Base-by-base conservation (phyloP, 2,797 vertebrate genomes). In the Morelia viridis region DNA sequence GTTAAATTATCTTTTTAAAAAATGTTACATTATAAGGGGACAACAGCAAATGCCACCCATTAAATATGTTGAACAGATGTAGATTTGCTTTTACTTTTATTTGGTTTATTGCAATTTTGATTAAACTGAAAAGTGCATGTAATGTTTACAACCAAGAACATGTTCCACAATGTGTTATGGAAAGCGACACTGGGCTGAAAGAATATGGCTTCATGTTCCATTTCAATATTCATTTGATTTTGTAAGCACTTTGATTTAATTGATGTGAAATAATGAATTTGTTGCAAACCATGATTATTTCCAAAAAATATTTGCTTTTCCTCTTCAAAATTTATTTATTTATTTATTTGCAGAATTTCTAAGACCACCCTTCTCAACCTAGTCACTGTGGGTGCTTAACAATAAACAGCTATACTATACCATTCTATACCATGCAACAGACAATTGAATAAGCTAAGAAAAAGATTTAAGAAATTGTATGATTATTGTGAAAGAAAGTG, bases 1-100 rank as follows among this genome's bases (percentile, higher is more conserved):
- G 50, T 53, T 53, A 97, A 97, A 96, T 96, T 91, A 28, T 64
- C 56, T 71, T 97, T 97, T 95, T 92, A 4, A 94, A 93, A 96
- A 0, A 9, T 94, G 95, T 94, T 93, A 93, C 95, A 96, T 96
- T 94, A 95, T 94, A 94, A 92, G 92, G 94, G 94, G 95, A 95
- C 97, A 96, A 97, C 97, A 89, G 31, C 26, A 31, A 62, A 57
- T 41, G 87, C 15, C 50, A 96, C 94, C 91, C 95, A 96, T 95
- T 95, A 94, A 96, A 95, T 93, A 93, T 96, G 87, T 90, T 95
- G 90, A 93, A 89, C 86, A 96, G 94, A 91, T 84, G 90, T 83
- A 68, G 41, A 41, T 91, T 87, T 26, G 28, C 87, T 53, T 83
- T 84, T 88, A 84, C 26, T 85, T 46, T 84, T 53, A 19, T 71